Evolutionary conservation across 2,888 invertebrate species (phyloP).

Genomic region (Lasius platythorax): DNA sequence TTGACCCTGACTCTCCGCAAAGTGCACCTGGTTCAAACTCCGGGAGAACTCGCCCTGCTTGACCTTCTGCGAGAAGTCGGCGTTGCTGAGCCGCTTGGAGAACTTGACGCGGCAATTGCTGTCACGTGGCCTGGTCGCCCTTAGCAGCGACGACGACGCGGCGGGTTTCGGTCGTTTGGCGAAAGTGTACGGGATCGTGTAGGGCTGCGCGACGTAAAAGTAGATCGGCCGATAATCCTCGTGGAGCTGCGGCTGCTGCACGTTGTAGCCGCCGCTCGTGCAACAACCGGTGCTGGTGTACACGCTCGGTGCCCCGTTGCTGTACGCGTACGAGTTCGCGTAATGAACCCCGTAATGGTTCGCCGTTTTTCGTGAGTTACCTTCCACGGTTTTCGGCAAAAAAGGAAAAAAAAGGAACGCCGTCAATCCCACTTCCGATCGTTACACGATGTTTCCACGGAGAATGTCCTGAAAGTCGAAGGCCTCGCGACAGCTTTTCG

Average conservation of each 20-base stretch:
- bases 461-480: conserved; percentile 20
- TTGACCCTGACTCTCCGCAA: conserved; percentile 80
- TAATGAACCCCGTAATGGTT: conserved; percentile 83
- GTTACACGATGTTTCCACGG: background rate
- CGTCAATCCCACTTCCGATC: background rate
- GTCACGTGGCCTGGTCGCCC: conserved; percentile 67
- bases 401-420: background rate
- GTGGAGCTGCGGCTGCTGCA: conserved; percentile 74
- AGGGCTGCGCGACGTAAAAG: conserved; percentile 84
- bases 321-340: conserved; percentile 81
- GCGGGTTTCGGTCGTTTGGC: conserved; percentile 80
- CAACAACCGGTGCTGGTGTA: conserved; percentile 73
- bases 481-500: background rate
- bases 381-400: conserved; percentile 80
- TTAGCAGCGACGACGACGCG: conserved; percentile 77
- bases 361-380: conserved; percentile 83
- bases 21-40: conserved; percentile 83
- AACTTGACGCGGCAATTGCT: conserved; percentile 82
- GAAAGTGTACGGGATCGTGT: conserved; percentile 83
- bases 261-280: conserved; percentile 71
- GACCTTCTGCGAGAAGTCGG: conserved; percentile 83
- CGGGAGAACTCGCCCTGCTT: conserved; percentile 84
- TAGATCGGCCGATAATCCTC: conserved; percentile 84
- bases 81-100: conserved; percentile 81
- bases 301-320: conserved; percentile 82